These are phyloP conservation scores for Himalopsyche anomala DNA, from an alignment of 2,888 invertebrate species.

Conservation along the genomic window DNA sequence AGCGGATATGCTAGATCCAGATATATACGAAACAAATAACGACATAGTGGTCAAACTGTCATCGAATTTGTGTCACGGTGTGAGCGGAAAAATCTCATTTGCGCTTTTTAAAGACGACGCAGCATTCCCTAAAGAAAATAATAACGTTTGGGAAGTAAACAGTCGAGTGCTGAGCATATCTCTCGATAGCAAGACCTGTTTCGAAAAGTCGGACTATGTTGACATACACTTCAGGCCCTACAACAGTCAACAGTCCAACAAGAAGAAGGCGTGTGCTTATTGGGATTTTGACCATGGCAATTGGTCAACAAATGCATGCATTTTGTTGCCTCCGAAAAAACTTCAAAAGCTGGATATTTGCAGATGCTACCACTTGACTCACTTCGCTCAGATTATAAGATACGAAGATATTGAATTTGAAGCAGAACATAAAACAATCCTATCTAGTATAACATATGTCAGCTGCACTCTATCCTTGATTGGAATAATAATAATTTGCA, in stretches of 20 bases:
- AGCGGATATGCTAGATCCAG: conserved; percentile 66
- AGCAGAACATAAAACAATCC: conserved; percentile 70
- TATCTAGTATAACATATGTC: conserved; percentile 75
- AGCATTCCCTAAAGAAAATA: not conserved
- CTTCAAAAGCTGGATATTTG: conserved; percentile 73
- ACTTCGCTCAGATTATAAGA: conserved; percentile 78
- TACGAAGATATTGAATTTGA: conserved; percentile 65
- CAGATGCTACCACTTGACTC: conserved; percentile 77
- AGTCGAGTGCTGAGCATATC: conserved; percentile 74
- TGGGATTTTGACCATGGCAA: conserved; percentile 76
- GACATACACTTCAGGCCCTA: conserved; percentile 73
- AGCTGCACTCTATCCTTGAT: conserved; percentile 76
- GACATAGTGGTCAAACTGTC: conserved; percentile 74
- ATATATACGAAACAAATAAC: conserved; percentile 66
- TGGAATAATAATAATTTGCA: conserved; percentile 75
- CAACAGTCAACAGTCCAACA: conserved; percentile 50
- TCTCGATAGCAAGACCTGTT: conserved; percentile 69
- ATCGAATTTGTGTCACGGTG: conserved; percentile 68
- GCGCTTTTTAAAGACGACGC: conserved; percentile 73
- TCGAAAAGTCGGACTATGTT: conserved; percentile 69
- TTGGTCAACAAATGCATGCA: conserved; percentile 78
- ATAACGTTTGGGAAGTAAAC: conserved; percentile 68
- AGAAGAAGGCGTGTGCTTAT: conserved; percentile 74
- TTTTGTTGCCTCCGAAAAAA: conserved; percentile 70
- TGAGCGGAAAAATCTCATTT: conserved; percentile 71